Percentiles rank a stretch among this genome's conserved stretches.
phyloP scores from a whole-genome alignment of 2,113 vertebrate species.

The Triplophysa siluroides region DNA sequence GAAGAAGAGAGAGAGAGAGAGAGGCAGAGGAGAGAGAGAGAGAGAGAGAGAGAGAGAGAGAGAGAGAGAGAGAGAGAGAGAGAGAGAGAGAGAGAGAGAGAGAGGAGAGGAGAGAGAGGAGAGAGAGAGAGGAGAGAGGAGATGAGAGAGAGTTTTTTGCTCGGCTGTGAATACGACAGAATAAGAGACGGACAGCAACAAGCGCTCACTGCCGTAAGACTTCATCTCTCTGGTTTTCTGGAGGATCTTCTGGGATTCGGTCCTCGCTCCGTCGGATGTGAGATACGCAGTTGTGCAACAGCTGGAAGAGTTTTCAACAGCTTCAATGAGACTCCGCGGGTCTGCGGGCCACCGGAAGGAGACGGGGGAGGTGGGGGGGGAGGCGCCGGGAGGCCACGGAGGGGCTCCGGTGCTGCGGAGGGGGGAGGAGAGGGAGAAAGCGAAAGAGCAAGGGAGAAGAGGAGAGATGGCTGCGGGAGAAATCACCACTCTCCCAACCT shows the following conservation, averaged over 20 bases:
- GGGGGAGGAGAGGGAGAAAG: conserved; percentile 58
- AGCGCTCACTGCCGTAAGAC: not conserved
- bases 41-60: not conserved
- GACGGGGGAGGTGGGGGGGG: conserved; percentile 3
- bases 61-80: conserved; percentile 50
- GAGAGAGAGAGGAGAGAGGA: not conserved
- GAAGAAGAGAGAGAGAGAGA: conserved; percentile 54
- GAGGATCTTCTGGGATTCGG: not conserved
- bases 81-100: not conserved
- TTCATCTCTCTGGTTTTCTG: not conserved
- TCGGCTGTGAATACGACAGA: conserved; percentile 61
- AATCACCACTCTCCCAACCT: conserved; percentile 84
- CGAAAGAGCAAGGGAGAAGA: conserved; percentile 45
- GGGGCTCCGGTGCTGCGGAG: conserved; percentile 13
- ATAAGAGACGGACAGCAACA: not conserved
- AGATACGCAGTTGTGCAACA: conserved; percentile 35
- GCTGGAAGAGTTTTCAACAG: conserved; percentile 36
- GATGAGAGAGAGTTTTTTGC: conserved; percentile 42
- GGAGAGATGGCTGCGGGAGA: conserved; percentile 81
- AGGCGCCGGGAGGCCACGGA: conserved; percentile 8
- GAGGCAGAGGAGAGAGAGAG: not conserved
- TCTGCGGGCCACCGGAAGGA: conserved; percentile 26
- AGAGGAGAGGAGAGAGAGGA: conserved; percentile 60
- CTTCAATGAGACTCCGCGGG: conserved; percentile 7
- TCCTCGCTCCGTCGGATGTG: not conserved